These are phyloP conservation scores for Valencia hispanica DNA, from an alignment of 2,797 vertebrate species.

Conservation along the genomic window DNA sequence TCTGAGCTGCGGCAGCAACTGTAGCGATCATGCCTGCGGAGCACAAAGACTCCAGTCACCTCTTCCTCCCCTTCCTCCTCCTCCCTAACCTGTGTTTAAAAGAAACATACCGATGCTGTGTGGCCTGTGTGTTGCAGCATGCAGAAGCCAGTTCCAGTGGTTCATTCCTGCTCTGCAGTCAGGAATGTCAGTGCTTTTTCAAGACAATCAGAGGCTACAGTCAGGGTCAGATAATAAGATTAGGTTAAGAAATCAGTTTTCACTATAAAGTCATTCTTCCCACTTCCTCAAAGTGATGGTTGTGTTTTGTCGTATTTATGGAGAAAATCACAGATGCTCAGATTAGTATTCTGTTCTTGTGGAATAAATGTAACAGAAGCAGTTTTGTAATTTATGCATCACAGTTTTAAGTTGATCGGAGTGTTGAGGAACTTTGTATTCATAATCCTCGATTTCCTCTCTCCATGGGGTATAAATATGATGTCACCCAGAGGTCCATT, in stretches of 20 bases:
- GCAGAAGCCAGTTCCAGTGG: conserved; percentile 4
- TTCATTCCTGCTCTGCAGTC: neutral
- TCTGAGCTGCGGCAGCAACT: conserved; percentile 25
- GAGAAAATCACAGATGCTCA: neutral
- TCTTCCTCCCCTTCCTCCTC: neutral
- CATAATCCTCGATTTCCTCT: neutral
- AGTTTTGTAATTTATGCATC: neutral
- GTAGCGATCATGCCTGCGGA: conserved; percentile 25
- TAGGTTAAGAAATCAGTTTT: neutral
- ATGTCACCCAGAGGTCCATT: neutral
- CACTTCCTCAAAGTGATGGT: neutral
- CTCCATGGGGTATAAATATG: neutral
- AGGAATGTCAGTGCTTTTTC: neutral
- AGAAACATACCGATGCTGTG: conserved; percentile 26
- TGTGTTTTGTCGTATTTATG: too few relatives aligned
- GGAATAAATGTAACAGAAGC: neutral
- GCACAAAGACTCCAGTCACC: conserved; percentile 37
- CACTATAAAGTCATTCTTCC: neutral
- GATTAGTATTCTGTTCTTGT: neutral
- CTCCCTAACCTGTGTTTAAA: conserved; percentile 37
- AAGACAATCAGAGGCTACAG: neutral
- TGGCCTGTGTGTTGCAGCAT: conserved; percentile 8
- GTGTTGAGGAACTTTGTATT: neutral
- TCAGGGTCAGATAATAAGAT: neutral
- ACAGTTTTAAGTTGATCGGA: neutral